Evolutionary conservation across 1,140 invertebrate genomes (phyloP), one percentile per base, ranked within the genome.

Genomic region (Nymphalis io): DNA sequence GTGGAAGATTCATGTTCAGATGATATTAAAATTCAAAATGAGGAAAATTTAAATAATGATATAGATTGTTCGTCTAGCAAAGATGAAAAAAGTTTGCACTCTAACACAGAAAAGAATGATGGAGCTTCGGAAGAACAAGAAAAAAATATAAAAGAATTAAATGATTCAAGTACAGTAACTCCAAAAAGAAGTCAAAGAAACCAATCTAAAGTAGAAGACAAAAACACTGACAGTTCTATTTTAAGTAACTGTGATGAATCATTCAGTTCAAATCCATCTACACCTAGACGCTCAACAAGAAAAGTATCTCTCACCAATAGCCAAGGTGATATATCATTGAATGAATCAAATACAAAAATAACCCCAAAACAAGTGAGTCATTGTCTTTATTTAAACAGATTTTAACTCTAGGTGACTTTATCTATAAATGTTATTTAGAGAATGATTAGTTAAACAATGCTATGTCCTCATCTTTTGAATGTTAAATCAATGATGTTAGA

Each of bases 311-410:
- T 74, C 0, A 78, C 78, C 51, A 84, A 74, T 23, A 84, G 78
- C 62, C 73, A 82, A 48, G 76, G 70, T n/a, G 78, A 90, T 77
- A 73, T 79, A 3, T 88, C 87, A 20, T 57, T 84, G 18, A 88
- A 79, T 75, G 84, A 83, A 15, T 81, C 81, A 23, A 75, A 68
- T 11, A 73, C 70, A n/a, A 76, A 76, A 59, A 68, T 87, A 60
- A 90, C 87, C 64, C 88, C 88, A 20, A 90, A 89, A 76, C 88
- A 88, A 75, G 88, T 89, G 76, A 73, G 69, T 6, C 15, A 63
- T 23, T 42, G 11, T 40, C 15, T 57, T 65, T 57, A 40, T 21
- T 51, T 46, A 10, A 33, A 55, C 20, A 33, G 40, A 53, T 18
- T 15, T 39, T 20, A n/a, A 20, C 16, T n/a, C 2, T 38, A 20